Percentiles rank a stretch among this genome's conserved stretches.
Evolutionary conservation across 2,888 invertebrate species (phyloP).

Genomic region (Eupithecia inturbata): DNA sequence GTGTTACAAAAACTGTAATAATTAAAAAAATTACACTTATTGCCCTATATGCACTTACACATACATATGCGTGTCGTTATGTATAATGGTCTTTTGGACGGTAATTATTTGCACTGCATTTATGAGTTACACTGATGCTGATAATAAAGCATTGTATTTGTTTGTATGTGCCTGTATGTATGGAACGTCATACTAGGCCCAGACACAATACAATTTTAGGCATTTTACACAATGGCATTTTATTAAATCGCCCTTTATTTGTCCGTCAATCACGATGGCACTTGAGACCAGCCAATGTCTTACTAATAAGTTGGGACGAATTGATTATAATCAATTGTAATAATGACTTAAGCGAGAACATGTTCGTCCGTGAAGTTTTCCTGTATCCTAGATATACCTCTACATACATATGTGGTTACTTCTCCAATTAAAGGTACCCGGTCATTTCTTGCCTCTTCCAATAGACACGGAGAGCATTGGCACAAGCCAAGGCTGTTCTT

Average conservation of each 20-base stretch:
- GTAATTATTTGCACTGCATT: conserved; percentile 49
- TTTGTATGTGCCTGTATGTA: conserved; percentile 10
- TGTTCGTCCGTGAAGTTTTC: too few species aligned
- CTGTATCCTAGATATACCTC: too few species aligned
- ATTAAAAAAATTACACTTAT: not conserved
- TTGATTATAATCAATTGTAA: too few species aligned
- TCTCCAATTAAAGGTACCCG: too few species aligned
- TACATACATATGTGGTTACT: too few species aligned
- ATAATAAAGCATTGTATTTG: conserved; percentile 45
- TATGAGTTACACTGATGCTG: conserved; percentile 32
- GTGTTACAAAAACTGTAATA: not conserved
- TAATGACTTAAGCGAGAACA: too few species aligned
- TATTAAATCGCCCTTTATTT: not conserved
- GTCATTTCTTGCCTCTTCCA: too few species aligned
- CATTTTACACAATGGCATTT: not conserved
- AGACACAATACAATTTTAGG: not conserved
- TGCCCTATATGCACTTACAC: too few species aligned
- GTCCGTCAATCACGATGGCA: not conserved
- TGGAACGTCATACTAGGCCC: not conserved
- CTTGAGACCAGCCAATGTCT: too few species aligned
- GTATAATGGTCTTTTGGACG: conserved; percentile 1
- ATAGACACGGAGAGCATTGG: too few species aligned
- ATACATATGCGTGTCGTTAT: conserved; percentile 9
- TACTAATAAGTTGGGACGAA: not conserved
- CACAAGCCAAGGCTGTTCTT: too few species aligned